These are phyloP conservation scores for Gobius niger DNA, from an alignment of 2,113 vertebrate genomes.

Conservation along the genomic window DNA sequence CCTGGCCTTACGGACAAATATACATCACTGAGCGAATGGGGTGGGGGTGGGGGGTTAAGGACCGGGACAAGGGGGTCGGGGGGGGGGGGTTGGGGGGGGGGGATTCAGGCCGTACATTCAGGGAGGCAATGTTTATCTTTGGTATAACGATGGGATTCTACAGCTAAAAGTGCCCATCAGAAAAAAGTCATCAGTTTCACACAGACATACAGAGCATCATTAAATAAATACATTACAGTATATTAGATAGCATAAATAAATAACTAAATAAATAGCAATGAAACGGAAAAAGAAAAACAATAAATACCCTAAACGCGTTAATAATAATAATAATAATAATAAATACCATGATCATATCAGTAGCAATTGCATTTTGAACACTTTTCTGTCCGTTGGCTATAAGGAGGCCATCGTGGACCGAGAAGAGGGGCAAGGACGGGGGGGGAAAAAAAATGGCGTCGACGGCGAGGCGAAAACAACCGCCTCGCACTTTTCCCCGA, in stretches of 20 bases:
- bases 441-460: conserved; percentile 55
- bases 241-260: conserved; percentile 78
- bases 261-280: conserved; percentile 66
- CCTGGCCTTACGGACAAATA: conserved; percentile 64
- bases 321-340: conserved; percentile 70
- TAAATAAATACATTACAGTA: conserved; percentile 81
- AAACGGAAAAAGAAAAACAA: conserved; percentile 29
- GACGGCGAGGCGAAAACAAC: conserved; percentile 67
- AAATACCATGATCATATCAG: conserved; percentile 76
- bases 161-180: conserved; percentile 79
- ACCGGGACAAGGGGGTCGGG: conserved; percentile 21
- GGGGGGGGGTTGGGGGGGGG: conserved; percentile 29
- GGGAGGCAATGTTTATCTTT: conserved; percentile 82
- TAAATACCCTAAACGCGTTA: conserved; percentile 73
- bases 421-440: conserved; percentile 35
- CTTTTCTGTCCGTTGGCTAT: conserved; percentile 62
- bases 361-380: conserved; percentile 69
- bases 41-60: background rate
- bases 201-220: conserved; percentile 75
- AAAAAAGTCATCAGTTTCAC: conserved; percentile 74
- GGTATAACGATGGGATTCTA: conserved; percentile 81
- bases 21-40: conserved; percentile 61
- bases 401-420: conserved; percentile 72
- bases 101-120: conserved; percentile 78
- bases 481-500: conserved; percentile 56